These are phyloP conservation scores for Synergus laeviventris DNA, from an alignment of 2,888 invertebrate genomes.

Conservation along the genomic window DNA sequence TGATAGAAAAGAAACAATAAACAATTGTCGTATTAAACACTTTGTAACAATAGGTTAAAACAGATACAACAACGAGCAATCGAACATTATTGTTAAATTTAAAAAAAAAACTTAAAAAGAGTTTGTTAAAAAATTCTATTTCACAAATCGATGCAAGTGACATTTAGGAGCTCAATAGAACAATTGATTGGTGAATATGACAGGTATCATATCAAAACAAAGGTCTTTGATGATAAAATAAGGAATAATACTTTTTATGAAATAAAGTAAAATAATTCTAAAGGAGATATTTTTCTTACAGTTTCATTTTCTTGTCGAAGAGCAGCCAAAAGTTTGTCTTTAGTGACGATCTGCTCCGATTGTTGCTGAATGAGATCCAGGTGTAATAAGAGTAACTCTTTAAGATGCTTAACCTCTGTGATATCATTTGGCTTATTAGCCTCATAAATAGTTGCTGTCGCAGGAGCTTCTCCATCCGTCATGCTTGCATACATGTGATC, in stretches of 20 bases:
- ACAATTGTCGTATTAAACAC: not conserved
- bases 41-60: not conserved
- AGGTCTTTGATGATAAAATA: not conserved
- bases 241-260: too few species aligned
- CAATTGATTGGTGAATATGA: not conserved
- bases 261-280: not conserved
- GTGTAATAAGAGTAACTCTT: slow-evolving; percentile 88
- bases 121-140: not conserved
- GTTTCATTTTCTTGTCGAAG: slow-evolving; percentile 88
- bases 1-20: not conserved
- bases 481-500: slow-evolving; percentile 86
- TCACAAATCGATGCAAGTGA: not conserved
- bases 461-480: slow-evolving; percentile 71
- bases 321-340: slow-evolving; percentile 86
- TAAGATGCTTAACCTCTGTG: slow-evolving; percentile 83
- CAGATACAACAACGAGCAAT: not conserved
- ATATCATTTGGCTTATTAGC: slow-evolving; percentile 70
- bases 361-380: slow-evolving; percentile 94
- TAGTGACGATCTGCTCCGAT: slow-evolving; percentile 87
- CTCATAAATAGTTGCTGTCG: slow-evolving; percentile 69
- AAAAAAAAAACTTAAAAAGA: not conserved
- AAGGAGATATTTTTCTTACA: slow-evolving; percentile 77
- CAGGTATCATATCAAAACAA: not conserved
- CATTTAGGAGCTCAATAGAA: too few species aligned
- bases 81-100: not conserved